These are phyloP conservation scores for Cladopsammia gracilis DNA, from an alignment of 64 coral and sea anemone species.

Conservation along the genomic window DNA sequence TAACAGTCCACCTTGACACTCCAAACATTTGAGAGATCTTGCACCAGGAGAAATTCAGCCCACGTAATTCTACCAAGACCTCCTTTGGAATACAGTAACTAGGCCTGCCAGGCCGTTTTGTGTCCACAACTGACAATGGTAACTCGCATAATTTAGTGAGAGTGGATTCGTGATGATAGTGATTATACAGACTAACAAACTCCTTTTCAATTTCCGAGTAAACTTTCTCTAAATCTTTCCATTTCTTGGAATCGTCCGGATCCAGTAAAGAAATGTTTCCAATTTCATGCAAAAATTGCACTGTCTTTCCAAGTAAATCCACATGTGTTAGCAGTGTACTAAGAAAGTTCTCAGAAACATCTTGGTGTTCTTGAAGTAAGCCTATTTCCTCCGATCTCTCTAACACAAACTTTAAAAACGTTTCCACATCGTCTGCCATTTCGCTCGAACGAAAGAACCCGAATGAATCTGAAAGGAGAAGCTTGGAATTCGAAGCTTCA, in stretches of 20 bases:
- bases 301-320: constrained; percentile 31
- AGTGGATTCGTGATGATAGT: constrained; percentile 37
- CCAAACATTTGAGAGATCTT: constrained; percentile 57
- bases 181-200: constrained; percentile 37
- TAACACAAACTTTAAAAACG: not conserved
- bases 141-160: constrained; percentile 32
- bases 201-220: constrained; percentile 47
- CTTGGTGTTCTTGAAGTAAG: constrained; percentile 21
- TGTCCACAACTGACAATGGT: not conserved
- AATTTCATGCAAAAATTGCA: constrained; percentile 66
- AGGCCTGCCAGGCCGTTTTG: constrained; percentile 47
- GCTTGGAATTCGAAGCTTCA: too few species aligned
- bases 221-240: constrained; percentile 44
- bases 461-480: too few species aligned
- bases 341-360: constrained; percentile 37
- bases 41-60: constrained; percentile 69
- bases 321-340: constrained; percentile 5
- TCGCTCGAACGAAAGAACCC: too few species aligned
- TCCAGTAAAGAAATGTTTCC: not conserved
- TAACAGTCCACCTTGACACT: constrained; percentile 54
- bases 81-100: constrained; percentile 59
- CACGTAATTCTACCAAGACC: constrained; percentile 57
- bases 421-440: too few species aligned
- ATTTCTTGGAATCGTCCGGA: constrained; percentile 33
- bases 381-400: constrained; percentile 20